phyloP scores from a whole-genome alignment of 2,113 vertebrate genomes.

The Equus przewalskii region DNA sequence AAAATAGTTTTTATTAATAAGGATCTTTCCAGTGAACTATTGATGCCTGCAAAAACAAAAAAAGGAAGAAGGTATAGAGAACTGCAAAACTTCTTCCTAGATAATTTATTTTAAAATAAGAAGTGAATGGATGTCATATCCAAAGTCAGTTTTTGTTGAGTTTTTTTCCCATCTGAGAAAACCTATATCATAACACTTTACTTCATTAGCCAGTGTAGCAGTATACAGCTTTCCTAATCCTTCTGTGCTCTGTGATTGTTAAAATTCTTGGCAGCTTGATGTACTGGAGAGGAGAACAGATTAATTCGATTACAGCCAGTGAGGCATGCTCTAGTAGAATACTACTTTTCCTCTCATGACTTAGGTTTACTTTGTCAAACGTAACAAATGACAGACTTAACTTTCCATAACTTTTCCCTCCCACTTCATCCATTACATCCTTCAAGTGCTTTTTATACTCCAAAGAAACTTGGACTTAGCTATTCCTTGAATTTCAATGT shows the following conservation, averaged over 20 bases:
- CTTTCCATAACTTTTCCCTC: constrained; percentile 5
- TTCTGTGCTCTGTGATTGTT: constrained; percentile 44
- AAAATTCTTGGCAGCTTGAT: constrained; percentile 64
- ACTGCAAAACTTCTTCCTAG: neutral
- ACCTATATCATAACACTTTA: constrained; percentile 64
- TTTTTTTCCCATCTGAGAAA: constrained; percentile 55
- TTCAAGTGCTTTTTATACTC: neutral
- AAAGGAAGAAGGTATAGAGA: neutral
- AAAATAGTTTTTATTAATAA: neutral
- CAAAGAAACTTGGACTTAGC: neutral
- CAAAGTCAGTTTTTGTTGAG: constrained; percentile 1
- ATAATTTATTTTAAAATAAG: constrained; percentile 51
- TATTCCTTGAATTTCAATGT: neutral
- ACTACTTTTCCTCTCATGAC: constrained; percentile 17
- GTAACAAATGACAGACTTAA: constrained; percentile 48
- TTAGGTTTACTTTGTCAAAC: constrained; percentile 64
- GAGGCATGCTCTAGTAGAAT: constrained; percentile 10
- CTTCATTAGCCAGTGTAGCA: constrained; percentile 56
- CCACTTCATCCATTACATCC: neutral
- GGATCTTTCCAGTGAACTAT: neutral
- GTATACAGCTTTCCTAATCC: constrained; percentile 15
- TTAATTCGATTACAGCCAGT: constrained; percentile 13
- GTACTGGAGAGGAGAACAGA: constrained; percentile 50
- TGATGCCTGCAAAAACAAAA: neutral
- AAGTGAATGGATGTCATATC: constrained; percentile 24